phyloP scores from a whole-genome alignment of 2,797 vertebrate genomes.

The Pagetopsis macropterus region DNA sequence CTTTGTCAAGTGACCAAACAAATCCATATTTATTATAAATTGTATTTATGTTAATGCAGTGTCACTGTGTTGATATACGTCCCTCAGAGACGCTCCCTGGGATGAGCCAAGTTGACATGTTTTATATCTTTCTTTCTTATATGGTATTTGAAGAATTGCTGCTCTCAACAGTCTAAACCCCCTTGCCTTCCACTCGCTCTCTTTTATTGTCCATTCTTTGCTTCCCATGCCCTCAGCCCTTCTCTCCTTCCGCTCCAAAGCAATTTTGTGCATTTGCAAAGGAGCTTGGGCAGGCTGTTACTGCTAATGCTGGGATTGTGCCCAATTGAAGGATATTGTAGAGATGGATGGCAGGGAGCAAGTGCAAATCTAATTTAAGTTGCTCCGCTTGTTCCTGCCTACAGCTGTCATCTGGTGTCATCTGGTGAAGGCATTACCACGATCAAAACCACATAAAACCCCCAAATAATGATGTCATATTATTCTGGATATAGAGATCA shows the following conservation, averaged over 20 bases:
- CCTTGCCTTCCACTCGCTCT: slow-evolving; percentile 43
- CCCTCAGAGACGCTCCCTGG: slow-evolving; percentile 11
- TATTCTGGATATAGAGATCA: slow-evolving; percentile 30
- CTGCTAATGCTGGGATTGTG: slow-evolving; percentile 66
- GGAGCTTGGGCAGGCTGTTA: slow-evolving; percentile 53
- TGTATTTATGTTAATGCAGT: slow-evolving; percentile 50
- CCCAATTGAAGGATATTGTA: slow-evolving; percentile 65
- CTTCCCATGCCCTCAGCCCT: slow-evolving; percentile 58
- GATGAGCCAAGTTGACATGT: slow-evolving; percentile 10
- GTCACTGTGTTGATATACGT: slow-evolving; percentile 23
- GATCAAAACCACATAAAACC: slow-evolving; percentile 33
- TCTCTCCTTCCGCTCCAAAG: slow-evolving; percentile 49
- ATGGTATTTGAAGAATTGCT: slow-evolving; percentile 32
- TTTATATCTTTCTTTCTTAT: slow-evolving; percentile 26
- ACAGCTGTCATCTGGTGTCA: slow-evolving; percentile 71
- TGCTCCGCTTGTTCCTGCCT: slow-evolving; percentile 41
- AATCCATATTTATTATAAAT: slow-evolving; percentile 24
- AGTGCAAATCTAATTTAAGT: slow-evolving; percentile 73
- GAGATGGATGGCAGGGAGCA: slow-evolving; percentile 58
- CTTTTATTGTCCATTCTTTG: slow-evolving; percentile 44
- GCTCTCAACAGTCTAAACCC: slow-evolving; percentile 25
- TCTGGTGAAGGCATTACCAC: slow-evolving; percentile 57
- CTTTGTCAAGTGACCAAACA: slow-evolving; percentile 35
- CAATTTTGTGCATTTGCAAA: slow-evolving; percentile 64
- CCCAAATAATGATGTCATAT: slow-evolving; percentile 33